phyloP scores from a whole-genome alignment of 2,888 invertebrate genomes.

The Siphonodentalium dalli region DNA sequence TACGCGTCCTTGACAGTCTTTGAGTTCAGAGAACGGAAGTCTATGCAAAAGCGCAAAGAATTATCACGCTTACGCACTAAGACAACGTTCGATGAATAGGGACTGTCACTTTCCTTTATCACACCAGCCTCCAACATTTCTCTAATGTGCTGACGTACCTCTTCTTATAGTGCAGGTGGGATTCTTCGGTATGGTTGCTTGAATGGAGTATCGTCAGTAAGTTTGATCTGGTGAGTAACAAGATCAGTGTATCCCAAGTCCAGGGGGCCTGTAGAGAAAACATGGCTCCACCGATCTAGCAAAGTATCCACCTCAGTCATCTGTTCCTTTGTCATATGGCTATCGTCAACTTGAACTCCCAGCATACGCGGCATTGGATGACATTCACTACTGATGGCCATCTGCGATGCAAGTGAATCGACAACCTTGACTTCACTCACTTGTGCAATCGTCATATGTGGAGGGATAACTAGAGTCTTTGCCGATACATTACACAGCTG shows the following conservation, averaged over 20 bases:
- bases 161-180: conserved; percentile 2
- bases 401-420: neutral
- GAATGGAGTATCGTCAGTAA: conserved; percentile 2
- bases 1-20: conserved; percentile 6
- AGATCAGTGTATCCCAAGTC: conserved; percentile 9
- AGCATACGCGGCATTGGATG: too few species aligned
- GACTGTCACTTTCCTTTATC: conserved; percentile 2
- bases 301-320: neutral
- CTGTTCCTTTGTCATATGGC: neutral
- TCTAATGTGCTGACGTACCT: conserved; percentile 7
- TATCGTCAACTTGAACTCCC: neutral
- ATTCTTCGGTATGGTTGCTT: conserved; percentile 5
- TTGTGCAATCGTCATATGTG: neutral
- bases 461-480: neutral
- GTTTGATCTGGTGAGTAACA: conserved; percentile 8
- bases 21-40: conserved; percentile 10
- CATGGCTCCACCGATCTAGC: neutral
- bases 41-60: conserved; percentile 10
- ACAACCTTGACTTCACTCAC: conserved; percentile 1
- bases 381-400: too few species aligned
- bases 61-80: conserved; percentile 9
- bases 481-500: conserved; percentile 1
- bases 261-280: neutral
- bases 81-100: conserved; percentile 10
- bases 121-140: conserved; percentile 2